Base-by-base conservation (phyloP, 2,113 vertebrate species). In the Oncorhynchus gorbuscha region DNA sequence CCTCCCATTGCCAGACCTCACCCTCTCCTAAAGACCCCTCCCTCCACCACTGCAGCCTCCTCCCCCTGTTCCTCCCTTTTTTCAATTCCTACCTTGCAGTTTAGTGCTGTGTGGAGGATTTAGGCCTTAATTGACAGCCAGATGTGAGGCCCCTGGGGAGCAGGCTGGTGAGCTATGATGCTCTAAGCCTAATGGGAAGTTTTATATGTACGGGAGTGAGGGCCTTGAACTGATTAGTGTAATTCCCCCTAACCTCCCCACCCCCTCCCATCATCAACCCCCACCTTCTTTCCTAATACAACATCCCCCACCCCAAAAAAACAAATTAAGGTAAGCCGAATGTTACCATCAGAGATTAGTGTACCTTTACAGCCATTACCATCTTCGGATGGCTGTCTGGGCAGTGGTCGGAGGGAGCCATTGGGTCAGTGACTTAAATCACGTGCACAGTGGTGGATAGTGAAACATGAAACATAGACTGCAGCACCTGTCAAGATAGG, bases 101-200 rank as follows among this genome's bases (percentile, higher is more conserved):
- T 95, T 45, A 89, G 49, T 26, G 49, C 28, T 73, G 35, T 48
- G 18, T 1, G 6, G 16, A 59, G 70, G 65, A 51, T 75, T 65
- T 66, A 90, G 92, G 93, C 90, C 93, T 89, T 91, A 49, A 94
- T 93, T 94, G 94, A 94, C 93, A 94, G 94, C 93, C 94, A 95
- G 94, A 96, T 95, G 94, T 94, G 94, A 91, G 91, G 89, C 92
- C 94, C 93, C 94, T 93, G 93, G 88, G 93, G 94, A 92, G 94
- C 93, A 49, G 91, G 94, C 81, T 90, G 83, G 76, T 93, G 94
- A 93, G 93, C 94, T 93, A 93, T 94, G 94, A 92, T 95, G 94
- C 92, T 94, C 94, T 95, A 96, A 96, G 95, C 95, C 94, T 95
- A 96, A 96, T 95, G 94, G 95, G 94, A 94, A 95, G 94, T 96